Conservation (phyloP, 23 tunicate species). For the Diplosoma virens region DNA sequence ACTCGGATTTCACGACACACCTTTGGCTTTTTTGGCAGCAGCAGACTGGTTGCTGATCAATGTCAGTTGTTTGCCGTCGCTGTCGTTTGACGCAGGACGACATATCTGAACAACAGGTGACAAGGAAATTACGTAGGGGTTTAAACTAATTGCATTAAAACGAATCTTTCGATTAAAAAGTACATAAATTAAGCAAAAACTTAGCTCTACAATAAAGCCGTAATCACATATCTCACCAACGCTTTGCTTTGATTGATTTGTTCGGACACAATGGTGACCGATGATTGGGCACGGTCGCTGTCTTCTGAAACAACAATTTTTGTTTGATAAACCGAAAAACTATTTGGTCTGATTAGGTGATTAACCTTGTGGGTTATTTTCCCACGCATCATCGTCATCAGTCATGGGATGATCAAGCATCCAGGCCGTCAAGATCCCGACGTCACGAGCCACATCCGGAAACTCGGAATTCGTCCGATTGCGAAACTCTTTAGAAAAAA, state of each 20-base stretch:
- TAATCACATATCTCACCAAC: neutral
- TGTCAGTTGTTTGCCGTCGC: neutral
- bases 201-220: too few relatives aligned
- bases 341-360: too few relatives aligned
- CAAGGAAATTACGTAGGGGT: too few relatives aligned
- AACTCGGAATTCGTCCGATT: conserved; percentile 16
- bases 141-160: too few relatives aligned
- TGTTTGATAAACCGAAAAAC: too few relatives aligned
- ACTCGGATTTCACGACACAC: neutral
- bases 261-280: neutral
- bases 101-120: too few relatives aligned
- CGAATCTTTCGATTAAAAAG: too few relatives aligned
- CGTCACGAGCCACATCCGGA: conserved; percentile 49
- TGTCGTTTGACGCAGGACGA: neutral
- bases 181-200: too few relatives aligned
- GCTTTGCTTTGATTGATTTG: neutral
- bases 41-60: neutral
- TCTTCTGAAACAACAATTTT: neutral
- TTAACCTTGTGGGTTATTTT: conserved; percentile 7
- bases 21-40: neutral
- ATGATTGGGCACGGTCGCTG: conserved; percentile 7
- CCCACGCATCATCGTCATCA: conserved; percentile 40
- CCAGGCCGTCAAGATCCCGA: conserved; percentile 76
- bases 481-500: conserved; percentile 22
- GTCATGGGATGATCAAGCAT: conserved; percentile 85